Evolutionary conservation across 2,797 vertebrate species (phyloP).

Genomic region (Gila robusta): DNA sequence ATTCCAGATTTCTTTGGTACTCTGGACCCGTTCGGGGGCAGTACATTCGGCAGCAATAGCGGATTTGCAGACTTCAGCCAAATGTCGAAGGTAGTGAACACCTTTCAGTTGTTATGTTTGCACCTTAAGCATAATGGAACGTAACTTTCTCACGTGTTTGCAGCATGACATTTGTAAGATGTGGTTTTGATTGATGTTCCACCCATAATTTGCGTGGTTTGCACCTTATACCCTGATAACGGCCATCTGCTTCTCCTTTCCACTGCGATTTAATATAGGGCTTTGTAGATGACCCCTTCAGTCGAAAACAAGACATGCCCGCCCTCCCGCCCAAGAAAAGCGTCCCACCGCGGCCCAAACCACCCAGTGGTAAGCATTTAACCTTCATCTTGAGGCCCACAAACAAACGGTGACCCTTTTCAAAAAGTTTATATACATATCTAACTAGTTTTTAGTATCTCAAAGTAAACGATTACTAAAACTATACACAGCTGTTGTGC

Average conservation of each 20-base stretch:
- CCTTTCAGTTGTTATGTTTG: background rate
- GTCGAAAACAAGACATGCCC: slow-evolving; percentile 90
- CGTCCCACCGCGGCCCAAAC: slow-evolving; percentile 92
- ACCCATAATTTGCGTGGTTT: background rate
- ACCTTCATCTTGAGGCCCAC: background rate
- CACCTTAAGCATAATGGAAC: background rate
- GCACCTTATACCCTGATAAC: background rate
- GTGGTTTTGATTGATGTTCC: slow-evolving; percentile 27
- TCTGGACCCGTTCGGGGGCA: slow-evolving; percentile 91
- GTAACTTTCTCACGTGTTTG: slow-evolving; percentile 3
- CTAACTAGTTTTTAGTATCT: background rate
- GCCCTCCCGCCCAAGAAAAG: slow-evolving; percentile 95
- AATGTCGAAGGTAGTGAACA: slow-evolving; percentile 90
- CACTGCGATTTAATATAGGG: slow-evolving; percentile 63
- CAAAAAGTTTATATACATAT: background rate
- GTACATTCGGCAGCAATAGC: slow-evolving; percentile 85
- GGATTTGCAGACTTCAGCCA: slow-evolving; percentile 99
- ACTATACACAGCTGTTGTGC: background rate
- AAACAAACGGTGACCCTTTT: background rate
- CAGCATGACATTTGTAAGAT: slow-evolving; percentile 25
- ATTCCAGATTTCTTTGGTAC: slow-evolving; percentile 90
- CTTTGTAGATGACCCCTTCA: slow-evolving; percentile 93
- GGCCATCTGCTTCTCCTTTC: background rate
- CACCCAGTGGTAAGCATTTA: slow-evolving; percentile 90
- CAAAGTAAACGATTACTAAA: background rate